Evolutionary conservation across 23 tunicate species (phyloP), one percentile per base, ranked within the genome.

Genomic region (Trididemnum nubilum): DNA sequence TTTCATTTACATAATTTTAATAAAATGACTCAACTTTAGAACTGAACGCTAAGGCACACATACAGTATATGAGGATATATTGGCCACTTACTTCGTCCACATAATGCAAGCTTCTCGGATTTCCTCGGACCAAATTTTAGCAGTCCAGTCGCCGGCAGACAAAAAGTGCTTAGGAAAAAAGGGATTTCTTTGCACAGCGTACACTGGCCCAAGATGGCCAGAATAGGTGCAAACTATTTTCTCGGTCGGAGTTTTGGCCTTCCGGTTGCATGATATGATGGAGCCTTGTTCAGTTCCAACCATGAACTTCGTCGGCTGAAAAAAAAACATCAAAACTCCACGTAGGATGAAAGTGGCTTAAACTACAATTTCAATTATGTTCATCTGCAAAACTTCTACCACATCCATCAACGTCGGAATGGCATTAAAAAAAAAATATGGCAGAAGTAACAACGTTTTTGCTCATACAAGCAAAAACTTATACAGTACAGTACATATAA

Each of bases 221-320:
- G 89, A 86, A 49, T 94, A 94, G 2, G 77, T 24, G 34, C 86
- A 84, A 23, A 85, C 94, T 18, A 94, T 88, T 71, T 94, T 94
- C 58, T 94, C 98, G 24, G 94, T 85, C 57, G 90, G 89, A 7
- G 98, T 88, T 73, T 94, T 94, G 15, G 94, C 98, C 75, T 94
- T 94, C 80, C 98, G 65, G 78, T 94, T 94, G 75, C 98, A 84
- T 1, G 90, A 83, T n/a, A 94, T 74, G 51, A 94, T 89, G 7
- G 80, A 65, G 3, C 98, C 98, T 84, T 94, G 98, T 34, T 94
- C 98, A 37, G 98, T 94, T 0, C 98, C 98, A 26, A 94, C 98
- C 98, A 94, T 94, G 73, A 94, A 94, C 63, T 94, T 94, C n/a
- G 98, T 94, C 39, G 98, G 94, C 95, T 87, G 77, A 23, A 71